These are phyloP conservation scores for Chaetodon trifasciatus DNA, from an alignment of 2,797 vertebrate genomes.

Conservation along the genomic window DNA sequence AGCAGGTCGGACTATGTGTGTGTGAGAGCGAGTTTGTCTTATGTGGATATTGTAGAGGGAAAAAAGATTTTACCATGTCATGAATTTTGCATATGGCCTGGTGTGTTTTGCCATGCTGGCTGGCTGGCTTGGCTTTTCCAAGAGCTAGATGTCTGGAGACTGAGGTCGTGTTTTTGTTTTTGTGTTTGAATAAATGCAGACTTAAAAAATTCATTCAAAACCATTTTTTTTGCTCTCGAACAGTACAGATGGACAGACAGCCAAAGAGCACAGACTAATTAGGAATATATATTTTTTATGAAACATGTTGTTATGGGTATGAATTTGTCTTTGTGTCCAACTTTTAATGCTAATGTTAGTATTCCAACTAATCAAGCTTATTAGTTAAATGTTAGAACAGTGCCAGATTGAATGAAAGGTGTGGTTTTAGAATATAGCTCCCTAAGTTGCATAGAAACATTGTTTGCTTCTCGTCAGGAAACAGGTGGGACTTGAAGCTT, in stretches of 20 bases:
- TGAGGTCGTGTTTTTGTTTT: constrained; percentile 3
- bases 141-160: constrained; percentile 49
- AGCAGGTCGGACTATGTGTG: constrained; percentile 37
- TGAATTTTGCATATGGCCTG: constrained; percentile 71
- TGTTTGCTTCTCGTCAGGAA: background rate
- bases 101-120: constrained; percentile 55
- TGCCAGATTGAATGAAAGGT: background rate
- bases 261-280: background rate
- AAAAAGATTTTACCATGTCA: constrained; percentile 62
- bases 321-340: background rate
- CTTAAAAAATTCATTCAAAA: background rate
- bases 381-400: background rate
- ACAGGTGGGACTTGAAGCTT: background rate
- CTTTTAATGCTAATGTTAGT: background rate
- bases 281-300: background rate
- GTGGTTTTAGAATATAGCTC: background rate
- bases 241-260: background rate
- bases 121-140: constrained; percentile 42
- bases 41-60: constrained; percentile 32
- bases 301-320: background rate
- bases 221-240: background rate
- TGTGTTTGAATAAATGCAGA: constrained; percentile 1
- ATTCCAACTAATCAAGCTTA: background rate
- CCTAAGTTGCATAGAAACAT: background rate
- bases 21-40: constrained; percentile 26